Conservation (phyloP, 2,113 vertebrate species). For the Microtus ochrogaster region DNA sequence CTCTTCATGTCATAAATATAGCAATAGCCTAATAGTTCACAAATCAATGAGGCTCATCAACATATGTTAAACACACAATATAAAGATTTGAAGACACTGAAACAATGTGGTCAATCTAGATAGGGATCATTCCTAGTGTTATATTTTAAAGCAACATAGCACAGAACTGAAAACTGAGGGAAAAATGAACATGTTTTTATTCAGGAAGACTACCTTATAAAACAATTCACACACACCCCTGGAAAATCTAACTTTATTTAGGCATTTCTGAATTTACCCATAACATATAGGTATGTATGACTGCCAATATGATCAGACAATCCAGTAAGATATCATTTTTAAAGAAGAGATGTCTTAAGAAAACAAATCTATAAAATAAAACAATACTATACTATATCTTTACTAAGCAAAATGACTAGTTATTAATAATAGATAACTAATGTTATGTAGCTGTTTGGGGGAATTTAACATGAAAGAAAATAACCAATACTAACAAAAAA, state of each 20-base stretch:
- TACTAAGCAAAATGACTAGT: not conserved
- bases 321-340: not conserved
- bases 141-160: not conserved
- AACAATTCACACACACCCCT: not conserved
- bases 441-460: not conserved
- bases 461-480: no score
- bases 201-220: slow-evolving; percentile 5
- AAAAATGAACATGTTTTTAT: not conserved
- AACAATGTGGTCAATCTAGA: not conserved
- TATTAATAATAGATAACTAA: not conserved
- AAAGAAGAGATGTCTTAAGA: not conserved
- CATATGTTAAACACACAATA: not conserved
- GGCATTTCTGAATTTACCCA: not conserved
- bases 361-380: not conserved
- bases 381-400: not conserved
- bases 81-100: not conserved
- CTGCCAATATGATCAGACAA: not conserved
- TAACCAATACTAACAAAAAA: not conserved
- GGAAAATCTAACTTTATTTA: slow-evolving; percentile 27
- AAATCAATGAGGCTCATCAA: not conserved
- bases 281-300: not conserved
- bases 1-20: not conserved
- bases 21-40: not conserved
- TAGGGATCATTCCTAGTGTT: not conserved
- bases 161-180: not conserved